Evolutionary conservation across 2,888 invertebrate species (phyloP), one percentile per base, ranked within the genome.

Genomic region (Eristalis intricaria): DNA sequence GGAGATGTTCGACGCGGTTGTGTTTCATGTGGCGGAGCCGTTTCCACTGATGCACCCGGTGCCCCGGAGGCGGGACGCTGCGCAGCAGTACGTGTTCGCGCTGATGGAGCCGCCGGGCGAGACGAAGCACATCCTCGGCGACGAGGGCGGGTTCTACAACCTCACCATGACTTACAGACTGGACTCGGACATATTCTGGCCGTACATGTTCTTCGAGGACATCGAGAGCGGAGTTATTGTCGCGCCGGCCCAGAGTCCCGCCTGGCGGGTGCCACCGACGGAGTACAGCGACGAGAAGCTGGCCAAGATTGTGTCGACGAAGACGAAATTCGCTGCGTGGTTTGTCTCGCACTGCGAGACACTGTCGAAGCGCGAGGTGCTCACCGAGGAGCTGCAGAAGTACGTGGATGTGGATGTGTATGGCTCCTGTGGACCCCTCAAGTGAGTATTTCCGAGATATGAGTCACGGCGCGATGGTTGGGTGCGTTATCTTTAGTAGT

Each of bases 361-460:
- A 0, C 84, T 91, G 7, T 94, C 94, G 78, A 90, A 91, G 19
- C 92, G 95, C 19, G 93, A 94, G 81, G 66, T 91, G 10, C 91
- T 94, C 75, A 93, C 93, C 8, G 79, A 91, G 73, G 94, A 94
- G 83, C 91, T 97, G 61, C 92, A 93, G 65, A 93, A 94, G 82
- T 92, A 94, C 90, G 94, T 96, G 19, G 89, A 92, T 1, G 94
- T 96, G 15, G 95, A 96, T 90, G 93, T 96, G 23, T 96, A 94
- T 90, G 96, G 96, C n/a, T 90, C 90, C 0, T 96, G 96, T 90
- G 95, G 95, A 0, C 88, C 90, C 0, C 89, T 91, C 2, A 91
- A 89, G 89, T 94, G 76, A 89, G 88, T 89, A 63, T 32, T 4
- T n/a, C 60, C 11, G 11, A 11, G 1, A 4, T 10, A 26, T 60